Base-by-base conservation (phyloP, 1,140 invertebrate genomes). In the Cheumatopsyche charites region DNA sequence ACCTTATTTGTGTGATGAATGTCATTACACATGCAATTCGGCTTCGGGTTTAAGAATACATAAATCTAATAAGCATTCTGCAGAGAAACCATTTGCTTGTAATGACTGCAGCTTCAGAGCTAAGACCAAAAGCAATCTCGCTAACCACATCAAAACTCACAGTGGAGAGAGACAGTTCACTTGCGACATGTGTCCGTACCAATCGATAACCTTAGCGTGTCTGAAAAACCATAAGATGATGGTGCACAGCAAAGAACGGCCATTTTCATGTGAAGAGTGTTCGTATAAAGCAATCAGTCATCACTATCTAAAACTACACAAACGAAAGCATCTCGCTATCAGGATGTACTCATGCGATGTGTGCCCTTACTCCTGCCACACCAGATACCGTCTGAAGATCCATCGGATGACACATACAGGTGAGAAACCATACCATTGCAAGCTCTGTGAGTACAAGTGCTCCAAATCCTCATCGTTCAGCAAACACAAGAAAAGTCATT, bases 201-300 rank as follows among this genome's bases (percentile, higher is more conserved):
- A 68, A 70, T 63, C 75, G 0, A 76, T 76, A 47, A 72, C 73
- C 19, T 62, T 70, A 12, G 71, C 63, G 0, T 62, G 69, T 4
- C 58, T 76, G 21, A 70, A 73, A 55, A 73, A 63, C 66, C 75
- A 76, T 21, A 76, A 70, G 19, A 29, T 42, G 21, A 76, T 76
- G 75, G 72, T 72, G 4, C 75, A 76, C 26, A 76, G 72, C 1
- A 55, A 65, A 6, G 75, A 76, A 49, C 42, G 75, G 13, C 75
- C 75, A 6, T 76, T 73, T 49, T 55, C 72, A 17, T 76, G 75
- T 41, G 66, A 73, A 19, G 42, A 66, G 62, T 76, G 75, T 65
- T 41, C 75, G 0, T 76, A 76, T 42, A 58, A 70, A 2, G 62
- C 71, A 11, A 62, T 72, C 67, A 73, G 49, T 36, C 12, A 47